Evolutionary conservation across 1,140 invertebrate genomes (phyloP).

Genomic region (Lethrus apterus): DNA sequence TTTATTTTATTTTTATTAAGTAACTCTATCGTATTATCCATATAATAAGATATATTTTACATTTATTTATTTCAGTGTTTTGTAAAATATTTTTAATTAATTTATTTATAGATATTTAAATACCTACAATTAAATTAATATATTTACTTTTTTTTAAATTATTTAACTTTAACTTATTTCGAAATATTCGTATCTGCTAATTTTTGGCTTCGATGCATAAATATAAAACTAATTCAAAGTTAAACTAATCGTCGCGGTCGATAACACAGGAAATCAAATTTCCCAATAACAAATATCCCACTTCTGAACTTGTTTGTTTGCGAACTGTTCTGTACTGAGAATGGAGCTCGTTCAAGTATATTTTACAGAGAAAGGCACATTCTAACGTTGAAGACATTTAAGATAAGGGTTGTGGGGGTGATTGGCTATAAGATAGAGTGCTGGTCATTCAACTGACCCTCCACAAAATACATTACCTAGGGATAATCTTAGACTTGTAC

Average conservation of each 20-base stretch:
- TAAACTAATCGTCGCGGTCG: constrained; percentile 28
- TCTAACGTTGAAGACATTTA: constrained; percentile 21
- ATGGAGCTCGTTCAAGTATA: constrained; percentile 20
- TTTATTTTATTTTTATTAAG: too few relatives aligned
- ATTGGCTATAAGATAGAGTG: constrained; percentile 33
- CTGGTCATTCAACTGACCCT: constrained; percentile 31
- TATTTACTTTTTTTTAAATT: too few relatives aligned
- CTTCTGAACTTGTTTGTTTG: constrained; percentile 37
- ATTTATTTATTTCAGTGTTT: too few relatives aligned
- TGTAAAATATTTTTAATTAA: too few relatives aligned
- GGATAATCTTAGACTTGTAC: constrained; percentile 12
- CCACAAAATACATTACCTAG: constrained; percentile 24
- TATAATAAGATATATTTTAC: too few relatives aligned
- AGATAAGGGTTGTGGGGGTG: constrained; percentile 26
- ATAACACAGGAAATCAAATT: constrained; percentile 37
- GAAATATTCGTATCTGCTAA: too few relatives aligned
- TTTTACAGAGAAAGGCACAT: constrained; percentile 8
- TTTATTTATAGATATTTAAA: too few relatives aligned
- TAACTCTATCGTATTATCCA: too few relatives aligned
- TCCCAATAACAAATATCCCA: constrained; percentile 39
- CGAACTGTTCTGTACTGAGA: constrained; percentile 26
- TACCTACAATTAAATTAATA: too few relatives aligned
- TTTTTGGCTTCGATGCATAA: too few relatives aligned
- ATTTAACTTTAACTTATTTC: too few relatives aligned
- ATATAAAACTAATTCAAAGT: constrained; percentile 32